Base-by-base conservation (phyloP, 2,113 vertebrate species). In the Poicephalus gulielmi region DNA sequence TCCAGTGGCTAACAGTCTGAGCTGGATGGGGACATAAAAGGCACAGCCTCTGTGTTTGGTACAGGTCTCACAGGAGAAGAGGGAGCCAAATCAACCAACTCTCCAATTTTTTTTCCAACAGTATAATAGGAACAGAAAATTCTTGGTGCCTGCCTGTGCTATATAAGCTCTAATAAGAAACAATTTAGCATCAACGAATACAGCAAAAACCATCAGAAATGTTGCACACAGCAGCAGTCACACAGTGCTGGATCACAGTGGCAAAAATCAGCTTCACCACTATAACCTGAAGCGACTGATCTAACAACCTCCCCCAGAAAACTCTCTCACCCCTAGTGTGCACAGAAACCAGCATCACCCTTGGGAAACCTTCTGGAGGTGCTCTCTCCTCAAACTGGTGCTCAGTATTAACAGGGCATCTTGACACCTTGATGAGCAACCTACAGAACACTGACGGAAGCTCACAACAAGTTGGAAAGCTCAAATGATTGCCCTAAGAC, bases 271-370 rank as follows among this genome's bases (percentile, higher is more conserved):
- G 28, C 41, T 74, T 63, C 31, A 8, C 7, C 3, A 0, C 10
- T 63, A 37, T 25, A 41, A 57, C 3, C 22, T 8, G 19, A 44
- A 8, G 19, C 37, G 9, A n/a, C 10, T 12, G 41, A 46, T 20
- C 28, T 27, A 63, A 69, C 71, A 47, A 6, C 3, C 10, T 86
- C 15, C 14, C 23, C 10, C 12, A 17, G 10, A 83, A 73, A 77
- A 33, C 27, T 16, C 4, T n/a, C 33, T 20, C n/a, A 11, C 4
- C 11, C 30, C 8, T 2, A 10, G 10, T 0, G 0, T 19, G 46
- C 20, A n/a, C 46, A 81, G 68, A 74, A 88, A 49, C 33, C 8
- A 39, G 30, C 0, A 3, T 16, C n/a, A 31, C 8, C 13, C 24
- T 57, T 10, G 7, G 19, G 24, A 39, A 88, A 60, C 28, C 53